A percentile compares a stretch with the other conserved stretches of the same genome.
Evolutionary conservation across 2,113 vertebrate genomes (phyloP).

Genomic region (Perca fluviatilis): DNA sequence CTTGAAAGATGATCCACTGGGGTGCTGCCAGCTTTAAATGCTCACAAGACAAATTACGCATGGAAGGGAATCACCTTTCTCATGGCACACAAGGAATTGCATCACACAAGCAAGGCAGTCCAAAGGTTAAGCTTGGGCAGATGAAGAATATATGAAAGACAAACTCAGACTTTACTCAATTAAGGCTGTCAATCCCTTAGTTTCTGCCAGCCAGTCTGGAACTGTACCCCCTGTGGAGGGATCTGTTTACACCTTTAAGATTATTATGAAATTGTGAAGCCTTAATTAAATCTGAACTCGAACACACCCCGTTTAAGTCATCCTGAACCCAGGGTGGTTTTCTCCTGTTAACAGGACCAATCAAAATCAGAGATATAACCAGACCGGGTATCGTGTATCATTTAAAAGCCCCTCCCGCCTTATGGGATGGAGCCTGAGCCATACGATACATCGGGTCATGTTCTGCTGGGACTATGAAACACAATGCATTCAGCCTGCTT

Average conservation of each 20-base stretch:
- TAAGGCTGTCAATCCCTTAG: slow-evolving; percentile 33
- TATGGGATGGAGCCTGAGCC: not conserved
- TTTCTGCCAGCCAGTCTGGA: slow-evolving; percentile 37
- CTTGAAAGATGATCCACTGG: slow-evolving; percentile 69
- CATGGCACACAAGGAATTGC: slow-evolving; percentile 44
- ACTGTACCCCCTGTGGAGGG: slow-evolving; percentile 19
- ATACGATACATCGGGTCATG: not conserved
- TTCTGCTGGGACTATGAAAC: slow-evolving; percentile 3
- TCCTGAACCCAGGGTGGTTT: slow-evolving; percentile 2
- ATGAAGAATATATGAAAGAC: slow-evolving; percentile 28
- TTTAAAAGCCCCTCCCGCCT: not conserved
- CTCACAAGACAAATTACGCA: slow-evolving; percentile 54
- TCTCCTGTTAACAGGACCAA: not conserved
- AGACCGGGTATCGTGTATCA: slow-evolving; percentile 23
- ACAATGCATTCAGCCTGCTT: not conserved
- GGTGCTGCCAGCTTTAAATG: slow-evolving; percentile 56
- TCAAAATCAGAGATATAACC: slow-evolving; percentile 30
- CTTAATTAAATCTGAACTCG: slow-evolving; percentile 56
- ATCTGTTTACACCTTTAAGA: slow-evolving; percentile 52
- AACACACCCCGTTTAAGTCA: slow-evolving; percentile 10
- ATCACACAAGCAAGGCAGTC: slow-evolving; percentile 31
- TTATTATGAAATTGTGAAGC: slow-evolving; percentile 47
- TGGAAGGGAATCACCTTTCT: slow-evolving; percentile 64
- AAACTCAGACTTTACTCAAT: slow-evolving; percentile 33
- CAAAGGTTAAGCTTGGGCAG: slow-evolving; percentile 50